Percentiles rank a stretch among this genome's conserved stretches.
Conservation (phyloP, 2,888 invertebrate genomes). For the Hirtodrosophila cameraria region DNA sequence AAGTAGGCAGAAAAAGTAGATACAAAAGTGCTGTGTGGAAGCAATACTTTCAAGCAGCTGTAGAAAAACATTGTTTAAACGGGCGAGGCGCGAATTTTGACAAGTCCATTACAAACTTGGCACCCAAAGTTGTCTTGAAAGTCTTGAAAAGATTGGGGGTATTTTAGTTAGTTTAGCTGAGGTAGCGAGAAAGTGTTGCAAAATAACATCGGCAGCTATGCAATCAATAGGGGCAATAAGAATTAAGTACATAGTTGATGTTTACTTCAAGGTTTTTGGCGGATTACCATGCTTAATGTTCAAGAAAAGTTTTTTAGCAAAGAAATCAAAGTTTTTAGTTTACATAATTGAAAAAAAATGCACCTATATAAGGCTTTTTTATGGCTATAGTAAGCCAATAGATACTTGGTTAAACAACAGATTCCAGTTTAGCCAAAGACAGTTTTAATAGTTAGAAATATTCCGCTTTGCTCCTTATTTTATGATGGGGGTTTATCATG, state of each 20-base stretch:
- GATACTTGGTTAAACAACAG: too few species aligned
- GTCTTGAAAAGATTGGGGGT: neutral
- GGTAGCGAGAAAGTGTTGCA: neutral
- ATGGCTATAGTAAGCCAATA: too few species aligned
- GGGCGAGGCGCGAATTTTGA: slow-evolving; percentile 47
- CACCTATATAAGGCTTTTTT: too few species aligned
- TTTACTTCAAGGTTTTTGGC: neutral
- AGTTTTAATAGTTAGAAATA: too few species aligned
- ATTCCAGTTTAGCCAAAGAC: too few species aligned
- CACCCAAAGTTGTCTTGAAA: slow-evolving; percentile 7
- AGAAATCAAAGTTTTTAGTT: neutral
- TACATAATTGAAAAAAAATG: too few species aligned
- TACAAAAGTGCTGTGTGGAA: slow-evolving; percentile 3
- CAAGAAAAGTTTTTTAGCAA: neutral
- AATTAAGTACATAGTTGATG: neutral
- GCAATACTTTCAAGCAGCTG: slow-evolving; percentile 14
- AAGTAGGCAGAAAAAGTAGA: slow-evolving; percentile 11
- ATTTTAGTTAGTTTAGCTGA: too few species aligned
- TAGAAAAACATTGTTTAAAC: slow-evolving; percentile 35
- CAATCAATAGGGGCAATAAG: neutral
- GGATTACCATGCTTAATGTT: neutral
- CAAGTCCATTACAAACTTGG: slow-evolving; percentile 45
- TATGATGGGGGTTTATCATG: too few species aligned
- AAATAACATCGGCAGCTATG: neutral
- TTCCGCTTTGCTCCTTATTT: too few species aligned